These are phyloP conservation scores for Antitype chi DNA, from an alignment of 2,888 invertebrate genomes.

Conservation along the genomic window DNA sequence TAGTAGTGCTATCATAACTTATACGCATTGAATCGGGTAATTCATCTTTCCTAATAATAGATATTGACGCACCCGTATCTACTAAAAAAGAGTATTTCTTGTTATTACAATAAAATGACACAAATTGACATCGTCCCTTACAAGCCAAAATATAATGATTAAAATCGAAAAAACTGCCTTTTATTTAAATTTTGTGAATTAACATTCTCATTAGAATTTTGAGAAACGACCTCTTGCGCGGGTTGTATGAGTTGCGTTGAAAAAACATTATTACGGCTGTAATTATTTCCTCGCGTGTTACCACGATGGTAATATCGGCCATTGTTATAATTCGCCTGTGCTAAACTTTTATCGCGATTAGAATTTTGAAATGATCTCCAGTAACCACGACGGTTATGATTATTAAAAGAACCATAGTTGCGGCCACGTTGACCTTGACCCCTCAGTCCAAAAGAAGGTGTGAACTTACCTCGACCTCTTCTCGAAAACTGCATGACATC, in stretches of 20 bases:
- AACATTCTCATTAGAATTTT: neutral
- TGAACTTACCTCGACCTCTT: constrained; percentile 5
- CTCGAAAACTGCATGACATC: constrained; percentile 9
- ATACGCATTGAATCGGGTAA: neutral
- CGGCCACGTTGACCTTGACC: neutral
- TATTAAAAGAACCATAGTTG: neutral
- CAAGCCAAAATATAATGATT: constrained; percentile 1
- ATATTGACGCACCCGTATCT: constrained; percentile 7
- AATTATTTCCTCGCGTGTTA: constrained; percentile 4
- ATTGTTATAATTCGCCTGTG: neutral
- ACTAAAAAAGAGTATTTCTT: constrained; percentile 6
- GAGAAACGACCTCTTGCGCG: neutral
- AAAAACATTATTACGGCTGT: neutral
- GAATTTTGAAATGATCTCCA: neutral
- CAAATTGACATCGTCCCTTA: constrained; percentile 9
- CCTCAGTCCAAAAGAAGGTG: neutral
- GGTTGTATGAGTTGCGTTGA: neutral
- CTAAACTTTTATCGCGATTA: neutral
- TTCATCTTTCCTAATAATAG: neutral
- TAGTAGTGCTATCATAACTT: constrained; percentile 3
- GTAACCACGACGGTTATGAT: neutral
- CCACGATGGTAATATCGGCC: neutral
- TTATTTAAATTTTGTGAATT: neutral
- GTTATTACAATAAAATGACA: neutral
- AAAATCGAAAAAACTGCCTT: constrained; percentile 5